Evolutionary conservation across 2,888 invertebrate genomes (phyloP).

Genomic region (Scaptodrosophila latifasciaeformis): DNA sequence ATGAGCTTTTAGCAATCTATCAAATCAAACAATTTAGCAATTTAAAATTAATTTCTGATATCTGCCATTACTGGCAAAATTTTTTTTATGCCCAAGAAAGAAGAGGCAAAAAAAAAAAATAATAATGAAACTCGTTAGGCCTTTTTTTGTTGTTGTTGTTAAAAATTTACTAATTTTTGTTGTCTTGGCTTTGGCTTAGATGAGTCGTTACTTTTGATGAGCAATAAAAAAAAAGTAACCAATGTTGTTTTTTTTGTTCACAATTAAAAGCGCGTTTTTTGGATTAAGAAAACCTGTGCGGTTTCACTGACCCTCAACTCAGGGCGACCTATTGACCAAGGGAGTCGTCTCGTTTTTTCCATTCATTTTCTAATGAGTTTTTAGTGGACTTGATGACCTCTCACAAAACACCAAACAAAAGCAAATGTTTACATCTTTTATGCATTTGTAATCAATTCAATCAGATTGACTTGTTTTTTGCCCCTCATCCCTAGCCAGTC

Average conservation of each 20-base stretch:
- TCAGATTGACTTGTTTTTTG: slow-evolving; percentile 18
- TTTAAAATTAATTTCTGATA: slow-evolving; percentile 43
- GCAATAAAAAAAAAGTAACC: too few relatives aligned
- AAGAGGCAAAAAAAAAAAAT: neutral
- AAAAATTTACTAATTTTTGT: too few relatives aligned
- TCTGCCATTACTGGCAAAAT: slow-evolving; percentile 37
- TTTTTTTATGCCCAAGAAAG: neutral
- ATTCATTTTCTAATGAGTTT: too few relatives aligned
- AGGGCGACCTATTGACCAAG: too few relatives aligned
- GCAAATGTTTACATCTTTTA: slow-evolving; percentile 37
- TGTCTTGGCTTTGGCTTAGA: too few relatives aligned
- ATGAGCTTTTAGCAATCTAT: slow-evolving; percentile 49
- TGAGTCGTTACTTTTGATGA: slow-evolving; percentile 55
- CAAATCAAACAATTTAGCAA: slow-evolving; percentile 49
- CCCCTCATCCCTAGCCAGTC: too few relatives aligned
- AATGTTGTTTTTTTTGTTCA: slow-evolving; percentile 8
- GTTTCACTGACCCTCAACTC: too few relatives aligned
- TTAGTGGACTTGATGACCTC: too few relatives aligned
- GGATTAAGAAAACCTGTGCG: neutral
- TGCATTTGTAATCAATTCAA: neutral
- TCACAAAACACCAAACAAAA: slow-evolving; percentile 37
- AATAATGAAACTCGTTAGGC: slow-evolving; percentile 57
- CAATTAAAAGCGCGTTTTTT: slow-evolving; percentile 18
- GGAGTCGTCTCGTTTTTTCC: too few relatives aligned
- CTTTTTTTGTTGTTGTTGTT: slow-evolving; percentile 23